Percentiles rank a stretch among this genome's conserved stretches.
These are phyloP conservation scores for Trichosurus vulpecula DNA, from an alignment of 2,797 vertebrate genomes.

Conservation along the genomic window DNA sequence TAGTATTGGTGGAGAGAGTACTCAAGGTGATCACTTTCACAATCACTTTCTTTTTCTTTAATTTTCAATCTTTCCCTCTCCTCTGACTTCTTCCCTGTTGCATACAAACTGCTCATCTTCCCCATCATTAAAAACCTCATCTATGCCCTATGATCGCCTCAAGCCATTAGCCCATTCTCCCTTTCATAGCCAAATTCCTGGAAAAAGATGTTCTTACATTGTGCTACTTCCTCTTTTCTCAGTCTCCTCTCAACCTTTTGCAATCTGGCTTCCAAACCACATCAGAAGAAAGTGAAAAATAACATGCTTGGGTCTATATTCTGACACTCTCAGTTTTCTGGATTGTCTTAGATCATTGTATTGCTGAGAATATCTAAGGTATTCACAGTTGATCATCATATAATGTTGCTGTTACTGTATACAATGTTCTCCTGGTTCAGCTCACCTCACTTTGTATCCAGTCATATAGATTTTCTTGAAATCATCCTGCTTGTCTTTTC, in stretches of 20 bases:
- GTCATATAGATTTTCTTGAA: background rate
- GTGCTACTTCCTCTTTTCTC: background rate
- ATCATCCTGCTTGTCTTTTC: background rate
- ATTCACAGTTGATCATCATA: background rate
- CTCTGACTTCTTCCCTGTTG: background rate
- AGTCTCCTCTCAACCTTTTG: background rate
- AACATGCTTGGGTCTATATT: background rate
- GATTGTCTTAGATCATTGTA: too few species aligned
- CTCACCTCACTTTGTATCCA: background rate
- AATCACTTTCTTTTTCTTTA: background rate
- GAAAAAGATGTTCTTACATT: background rate
- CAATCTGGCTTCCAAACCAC: background rate
- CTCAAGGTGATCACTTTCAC: background rate
- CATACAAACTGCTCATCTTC: background rate
- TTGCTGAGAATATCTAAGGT: too few species aligned
- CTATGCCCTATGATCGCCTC: background rate
- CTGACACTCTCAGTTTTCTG: background rate
- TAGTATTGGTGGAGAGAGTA: background rate
- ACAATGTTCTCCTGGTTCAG: background rate
- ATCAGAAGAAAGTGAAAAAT: background rate
- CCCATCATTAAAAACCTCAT: background rate
- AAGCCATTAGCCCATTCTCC: background rate
- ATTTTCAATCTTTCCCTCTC: background rate
- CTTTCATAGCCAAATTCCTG: background rate
- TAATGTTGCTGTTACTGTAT: background rate